These are phyloP conservation scores for Lycocorax pyrrhopterus DNA, from an alignment of 2,113 vertebrate genomes.

Conservation along the genomic window DNA sequence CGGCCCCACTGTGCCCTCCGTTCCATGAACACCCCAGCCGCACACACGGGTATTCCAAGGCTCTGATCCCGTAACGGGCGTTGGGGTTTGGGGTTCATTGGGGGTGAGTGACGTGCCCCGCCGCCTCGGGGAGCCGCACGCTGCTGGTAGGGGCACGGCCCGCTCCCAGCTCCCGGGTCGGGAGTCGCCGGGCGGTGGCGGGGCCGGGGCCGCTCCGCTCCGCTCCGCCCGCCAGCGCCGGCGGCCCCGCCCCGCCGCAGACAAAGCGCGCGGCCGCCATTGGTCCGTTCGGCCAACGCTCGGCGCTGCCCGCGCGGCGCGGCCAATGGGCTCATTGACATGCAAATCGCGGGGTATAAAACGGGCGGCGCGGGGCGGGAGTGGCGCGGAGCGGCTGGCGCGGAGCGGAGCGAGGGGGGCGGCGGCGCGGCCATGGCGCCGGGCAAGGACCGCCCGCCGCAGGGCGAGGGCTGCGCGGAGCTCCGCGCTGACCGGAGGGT, in stretches of 20 bases:
- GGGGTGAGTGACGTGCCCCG: no score
- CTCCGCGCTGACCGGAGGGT: no score
- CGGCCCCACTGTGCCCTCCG: not conserved
- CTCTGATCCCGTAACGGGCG: not conserved
- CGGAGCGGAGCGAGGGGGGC: no score
- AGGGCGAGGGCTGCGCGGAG: not conserved
- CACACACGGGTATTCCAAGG: no score
- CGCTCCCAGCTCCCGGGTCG: not conserved
- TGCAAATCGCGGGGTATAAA: slow-evolving; percentile 79
- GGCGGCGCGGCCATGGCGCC: not conserved
- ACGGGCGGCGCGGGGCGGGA: not conserved
- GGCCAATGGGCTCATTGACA: slow-evolving; percentile 75
- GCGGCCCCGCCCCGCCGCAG: no score
- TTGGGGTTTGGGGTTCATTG: not conserved
- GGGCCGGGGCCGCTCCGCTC: no score
- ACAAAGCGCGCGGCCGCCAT: slow-evolving; percentile 48
- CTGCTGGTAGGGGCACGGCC: accelerated
- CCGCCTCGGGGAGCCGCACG: not conserved
- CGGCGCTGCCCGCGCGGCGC: slow-evolving; percentile 13
- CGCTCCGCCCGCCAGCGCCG: not conserved
- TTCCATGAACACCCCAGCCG: not conserved
- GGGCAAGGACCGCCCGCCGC: slow-evolving; percentile 50
- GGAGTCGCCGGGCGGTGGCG: not conserved
- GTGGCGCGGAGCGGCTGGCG: no score
- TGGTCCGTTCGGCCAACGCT: slow-evolving; percentile 72